A percentile compares a stretch with the other conserved stretches of the same genome.
These are phyloP conservation scores for Dyspetes luteomarginatus DNA, from an alignment of 2,888 invertebrate genomes.

Conservation along the genomic window DNA sequence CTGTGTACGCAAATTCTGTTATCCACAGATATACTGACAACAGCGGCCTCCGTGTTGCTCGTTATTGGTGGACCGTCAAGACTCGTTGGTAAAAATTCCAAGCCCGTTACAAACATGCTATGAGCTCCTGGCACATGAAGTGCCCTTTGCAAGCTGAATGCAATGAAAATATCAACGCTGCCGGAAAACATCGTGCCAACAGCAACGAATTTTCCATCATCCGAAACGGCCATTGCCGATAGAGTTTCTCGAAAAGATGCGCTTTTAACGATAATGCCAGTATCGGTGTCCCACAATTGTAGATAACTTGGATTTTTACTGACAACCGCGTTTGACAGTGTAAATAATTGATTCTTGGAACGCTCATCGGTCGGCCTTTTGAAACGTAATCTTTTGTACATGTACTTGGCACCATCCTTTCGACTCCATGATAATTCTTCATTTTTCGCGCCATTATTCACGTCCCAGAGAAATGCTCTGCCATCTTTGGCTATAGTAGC, in stretches of 20 bases:
- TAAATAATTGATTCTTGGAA: conserved; percentile 88
- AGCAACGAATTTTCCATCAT: conserved; percentile 96
- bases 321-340: conserved; percentile 91
- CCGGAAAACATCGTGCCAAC: conserved; percentile 97
- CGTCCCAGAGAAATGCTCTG: conserved; percentile 92
- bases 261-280: conserved; percentile 85
- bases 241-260: conserved; percentile 90
- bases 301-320: conserved; percentile 90
- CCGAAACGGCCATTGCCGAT: conserved; percentile 93
- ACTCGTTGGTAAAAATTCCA: conserved; percentile 93
- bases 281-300: conserved; percentile 91
- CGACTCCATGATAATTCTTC: conserved; percentile 90
- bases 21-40: conserved; percentile 97
- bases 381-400: conserved; percentile 92
- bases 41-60: conserved; percentile 92
- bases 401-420: conserved; percentile 91
- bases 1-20: conserved; percentile 96
- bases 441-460: conserved; percentile 87
- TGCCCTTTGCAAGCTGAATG: conserved; percentile 95
- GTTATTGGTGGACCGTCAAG: conserved; percentile 89
- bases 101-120: conserved; percentile 98
- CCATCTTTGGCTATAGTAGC: conserved; percentile 96
- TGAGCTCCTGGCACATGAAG: conserved; percentile 94
- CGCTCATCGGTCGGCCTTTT: conserved; percentile 86
- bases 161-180: conserved; percentile 94